phyloP scores from a whole-genome alignment of 2,888 invertebrate genomes.

The Deilephila elpenor region DNA sequence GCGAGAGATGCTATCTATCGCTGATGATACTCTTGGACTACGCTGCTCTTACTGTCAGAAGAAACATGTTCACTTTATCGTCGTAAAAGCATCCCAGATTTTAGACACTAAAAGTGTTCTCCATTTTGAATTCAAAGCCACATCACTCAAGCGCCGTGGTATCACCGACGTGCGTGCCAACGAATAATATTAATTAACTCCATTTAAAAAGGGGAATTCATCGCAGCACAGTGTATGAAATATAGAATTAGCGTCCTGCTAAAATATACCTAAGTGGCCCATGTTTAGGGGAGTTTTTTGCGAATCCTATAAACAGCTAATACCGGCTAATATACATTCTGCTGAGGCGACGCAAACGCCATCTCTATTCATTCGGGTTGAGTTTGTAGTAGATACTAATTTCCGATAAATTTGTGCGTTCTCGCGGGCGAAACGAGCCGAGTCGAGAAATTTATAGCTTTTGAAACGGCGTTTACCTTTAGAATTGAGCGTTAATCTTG shows the following conservation, averaged over 20 bases:
- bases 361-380: slow-evolving; percentile 56
- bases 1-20: too few species aligned
- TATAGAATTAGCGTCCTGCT: neutral
- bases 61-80: too few species aligned
- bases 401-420: slow-evolving; percentile 81
- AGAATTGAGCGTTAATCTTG: slow-evolving; percentile 81
- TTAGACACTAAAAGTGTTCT: too few species aligned
- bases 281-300: slow-evolving; percentile 17
- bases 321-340: slow-evolving; percentile 35
- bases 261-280: neutral
- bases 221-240: neutral
- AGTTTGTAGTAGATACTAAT: slow-evolving; percentile 74
- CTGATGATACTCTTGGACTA: too few species aligned
- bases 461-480: slow-evolving; percentile 77
- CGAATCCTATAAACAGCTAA: slow-evolving; percentile 17
- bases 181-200: neutral
- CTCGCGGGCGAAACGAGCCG: slow-evolving; percentile 76
- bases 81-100: too few species aligned
- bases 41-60: too few species aligned
- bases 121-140: too few species aligned
- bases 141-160: neutral
- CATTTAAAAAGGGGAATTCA: neutral
- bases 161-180: neutral
- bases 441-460: slow-evolving; percentile 76
- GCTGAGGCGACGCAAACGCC: slow-evolving; percentile 48